Percentiles rank a stretch among this genome's conserved stretches.
phyloP scores from a whole-genome alignment of 2,113 vertebrate species.

The Ifrita kowaldi region DNA sequence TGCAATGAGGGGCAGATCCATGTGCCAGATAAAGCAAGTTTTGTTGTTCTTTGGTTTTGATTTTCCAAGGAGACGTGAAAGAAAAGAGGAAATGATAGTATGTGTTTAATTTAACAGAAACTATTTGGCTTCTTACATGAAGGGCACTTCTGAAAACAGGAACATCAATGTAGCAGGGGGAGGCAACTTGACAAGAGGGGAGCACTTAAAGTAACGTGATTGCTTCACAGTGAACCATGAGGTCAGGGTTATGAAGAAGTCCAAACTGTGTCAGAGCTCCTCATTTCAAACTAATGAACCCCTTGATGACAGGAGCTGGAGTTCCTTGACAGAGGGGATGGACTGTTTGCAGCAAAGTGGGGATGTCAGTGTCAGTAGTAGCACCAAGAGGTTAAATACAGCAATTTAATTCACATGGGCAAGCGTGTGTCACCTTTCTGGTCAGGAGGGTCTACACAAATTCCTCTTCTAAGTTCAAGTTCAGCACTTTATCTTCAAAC shows the following conservation, averaged over 20 bases:
- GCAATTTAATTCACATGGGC: slow-evolving; percentile 35
- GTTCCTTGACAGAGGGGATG: not conserved
- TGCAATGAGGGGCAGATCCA: not conserved
- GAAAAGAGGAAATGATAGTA: not conserved
- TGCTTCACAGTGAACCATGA: not conserved
- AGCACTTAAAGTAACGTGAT: slow-evolving; percentile 12
- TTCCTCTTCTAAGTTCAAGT: slow-evolving; percentile 7
- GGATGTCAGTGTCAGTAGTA: not conserved
- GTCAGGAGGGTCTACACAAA: not conserved
- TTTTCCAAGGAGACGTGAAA: not conserved
- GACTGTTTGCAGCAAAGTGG: not conserved
- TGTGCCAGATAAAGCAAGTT: not conserved
- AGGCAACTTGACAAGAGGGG: not conserved
- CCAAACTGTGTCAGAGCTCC: not conserved
- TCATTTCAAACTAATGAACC: slow-evolving; percentile 34
- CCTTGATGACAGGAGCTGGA: not conserved
- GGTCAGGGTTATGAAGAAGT: slow-evolving; percentile 14
- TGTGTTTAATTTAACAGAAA: not conserved
- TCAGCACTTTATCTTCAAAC: slow-evolving; percentile 16
- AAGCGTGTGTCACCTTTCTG: not conserved
- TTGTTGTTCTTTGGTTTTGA: not conserved
- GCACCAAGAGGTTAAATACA: not conserved
- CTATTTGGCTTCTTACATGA: not conserved
- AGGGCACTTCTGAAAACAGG: not conserved
- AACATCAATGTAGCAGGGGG: not conserved